phyloP scores from a whole-genome alignment of 1,140 invertebrate species.

The Achatina immaculata region DNA sequence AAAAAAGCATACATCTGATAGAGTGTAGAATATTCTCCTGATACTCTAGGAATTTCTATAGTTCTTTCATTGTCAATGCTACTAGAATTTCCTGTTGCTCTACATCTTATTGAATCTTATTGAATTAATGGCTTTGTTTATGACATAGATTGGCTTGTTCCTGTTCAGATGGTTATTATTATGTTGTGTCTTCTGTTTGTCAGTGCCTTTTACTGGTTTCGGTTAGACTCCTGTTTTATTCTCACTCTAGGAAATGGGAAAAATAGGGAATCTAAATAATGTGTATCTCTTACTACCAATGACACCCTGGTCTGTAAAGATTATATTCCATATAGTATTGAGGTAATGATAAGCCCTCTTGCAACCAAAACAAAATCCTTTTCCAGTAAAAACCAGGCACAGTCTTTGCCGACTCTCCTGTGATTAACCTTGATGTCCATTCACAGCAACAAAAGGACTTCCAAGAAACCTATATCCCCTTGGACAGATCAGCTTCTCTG shows the following conservation, averaged over 20 bases:
- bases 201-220: conserved; percentile 31
- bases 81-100: too few species aligned
- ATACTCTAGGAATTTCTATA: too few species aligned
- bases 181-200: neutral
- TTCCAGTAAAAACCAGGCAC: neutral
- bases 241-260: neutral
- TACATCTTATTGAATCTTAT: too few species aligned
- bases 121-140: too few species aligned
- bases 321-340: neutral
- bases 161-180: too few species aligned
- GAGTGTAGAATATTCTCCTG: too few species aligned
- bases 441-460: neutral
- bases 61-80: too few species aligned
- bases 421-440: neutral
- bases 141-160: too few species aligned
- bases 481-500: neutral
- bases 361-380: neutral
- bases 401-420: neutral
- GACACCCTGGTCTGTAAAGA: neutral
- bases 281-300: neutral
- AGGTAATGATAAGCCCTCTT: neutral
- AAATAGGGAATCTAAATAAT: neutral
- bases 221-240: neutral
- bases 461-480: neutral
- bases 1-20: too few species aligned